phyloP scores from a whole-genome alignment of 2,113 vertebrate genomes.

The Cinclus cinclus region DNA sequence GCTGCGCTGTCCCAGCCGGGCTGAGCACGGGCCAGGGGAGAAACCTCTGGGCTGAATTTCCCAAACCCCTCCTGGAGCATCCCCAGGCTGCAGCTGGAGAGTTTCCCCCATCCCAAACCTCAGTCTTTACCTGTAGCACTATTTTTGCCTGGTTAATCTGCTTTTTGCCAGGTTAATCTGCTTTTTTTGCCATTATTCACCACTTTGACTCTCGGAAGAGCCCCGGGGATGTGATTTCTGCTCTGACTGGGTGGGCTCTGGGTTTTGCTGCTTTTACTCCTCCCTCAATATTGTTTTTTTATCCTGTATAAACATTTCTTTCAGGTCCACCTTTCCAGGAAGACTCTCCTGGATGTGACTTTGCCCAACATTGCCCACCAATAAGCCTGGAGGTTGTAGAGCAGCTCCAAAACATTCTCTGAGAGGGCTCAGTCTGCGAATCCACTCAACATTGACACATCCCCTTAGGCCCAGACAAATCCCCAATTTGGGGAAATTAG shows the following conservation, averaged over 20 bases:
- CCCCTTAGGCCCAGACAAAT: not conserved
- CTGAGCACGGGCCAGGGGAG: not conserved
- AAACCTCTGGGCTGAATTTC: not conserved
- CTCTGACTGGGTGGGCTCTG: not conserved
- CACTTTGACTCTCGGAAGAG: not conserved
- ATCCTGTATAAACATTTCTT: rapidly evolving
- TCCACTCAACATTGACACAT: not conserved
- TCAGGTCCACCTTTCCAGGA: rapidly evolving
- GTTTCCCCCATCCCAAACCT: not conserved
- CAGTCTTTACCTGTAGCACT: rapidly evolving
- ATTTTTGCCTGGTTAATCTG: not conserved
- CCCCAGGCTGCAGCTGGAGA: not conserved
- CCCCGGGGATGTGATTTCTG: rapidly evolving
- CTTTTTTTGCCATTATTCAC: not conserved
- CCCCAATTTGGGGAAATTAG: not conserved
- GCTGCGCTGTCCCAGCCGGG: rapidly evolving
- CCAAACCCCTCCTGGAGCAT: not conserved
- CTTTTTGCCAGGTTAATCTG: not conserved
- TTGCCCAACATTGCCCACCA: rapidly evolving
- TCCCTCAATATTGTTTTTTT: not conserved
- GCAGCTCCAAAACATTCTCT: not conserved
- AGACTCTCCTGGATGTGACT: rapidly evolving
- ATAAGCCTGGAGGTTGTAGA: not conserved
- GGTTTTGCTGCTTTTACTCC: not conserved
- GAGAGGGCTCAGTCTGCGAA: rapidly evolving